phyloP scores from a whole-genome alignment of 2,113 vertebrate genomes.

The Camelus bactrianus region DNA sequence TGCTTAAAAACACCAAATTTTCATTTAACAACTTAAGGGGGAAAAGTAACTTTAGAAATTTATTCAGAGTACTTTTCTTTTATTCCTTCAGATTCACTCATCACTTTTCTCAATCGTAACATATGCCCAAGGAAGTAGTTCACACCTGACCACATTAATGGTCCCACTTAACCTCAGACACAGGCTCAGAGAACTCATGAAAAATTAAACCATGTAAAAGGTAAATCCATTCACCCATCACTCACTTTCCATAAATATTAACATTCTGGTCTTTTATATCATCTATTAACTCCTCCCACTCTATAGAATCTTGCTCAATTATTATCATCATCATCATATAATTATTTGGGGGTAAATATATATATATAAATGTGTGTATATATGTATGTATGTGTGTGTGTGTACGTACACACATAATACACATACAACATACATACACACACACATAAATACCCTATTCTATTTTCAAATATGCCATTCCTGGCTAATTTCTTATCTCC shows the following conservation, averaged over 20 bases:
- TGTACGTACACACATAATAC: too few relatives aligned
- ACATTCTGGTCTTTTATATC: not conserved
- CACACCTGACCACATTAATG: not conserved
- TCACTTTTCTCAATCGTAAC: not conserved
- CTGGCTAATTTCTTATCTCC: not conserved
- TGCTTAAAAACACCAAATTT: not conserved
- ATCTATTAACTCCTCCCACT: not conserved
- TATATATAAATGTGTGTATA: not conserved
- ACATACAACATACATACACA: too few relatives aligned
- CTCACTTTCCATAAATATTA: not conserved
- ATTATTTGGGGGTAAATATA: not conserved
- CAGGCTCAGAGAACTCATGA: not conserved
- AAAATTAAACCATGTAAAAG: not conserved
- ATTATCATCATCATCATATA: not conserved
- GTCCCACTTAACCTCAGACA: not conserved
- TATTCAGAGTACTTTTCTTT: not conserved
- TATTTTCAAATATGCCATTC: not conserved
- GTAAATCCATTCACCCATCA: not conserved
- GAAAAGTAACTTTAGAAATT: not conserved
- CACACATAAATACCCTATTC: not conserved
- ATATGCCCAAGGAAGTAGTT: not conserved
- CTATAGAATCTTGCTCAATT: not conserved
- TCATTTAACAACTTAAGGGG: not conserved
- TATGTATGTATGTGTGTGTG: too few relatives aligned
- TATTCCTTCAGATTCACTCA: not conserved